These are phyloP conservation scores for Timema podura DNA, from an alignment of 2,888 invertebrate genomes.

Conservation along the genomic window DNA sequence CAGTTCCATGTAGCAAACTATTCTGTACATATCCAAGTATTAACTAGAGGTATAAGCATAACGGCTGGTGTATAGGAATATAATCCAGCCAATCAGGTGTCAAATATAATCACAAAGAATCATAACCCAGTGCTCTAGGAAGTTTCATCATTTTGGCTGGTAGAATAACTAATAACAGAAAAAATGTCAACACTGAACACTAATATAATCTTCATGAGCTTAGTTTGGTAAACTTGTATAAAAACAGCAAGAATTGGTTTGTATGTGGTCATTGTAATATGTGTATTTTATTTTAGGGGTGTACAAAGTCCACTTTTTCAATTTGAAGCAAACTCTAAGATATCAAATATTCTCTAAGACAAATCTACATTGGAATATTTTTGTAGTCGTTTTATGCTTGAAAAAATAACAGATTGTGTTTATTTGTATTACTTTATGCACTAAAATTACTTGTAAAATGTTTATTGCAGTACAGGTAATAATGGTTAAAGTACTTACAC, in stretches of 20 bases:
- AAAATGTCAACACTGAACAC: too few relatives aligned
- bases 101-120: slow-evolving; percentile 40
- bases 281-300: too few relatives aligned
- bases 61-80: too few relatives aligned
- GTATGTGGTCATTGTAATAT: too few relatives aligned
- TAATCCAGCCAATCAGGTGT: slow-evolving; percentile 38
- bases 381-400: background rate
- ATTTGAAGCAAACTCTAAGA: too few relatives aligned
- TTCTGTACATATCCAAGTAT: background rate
- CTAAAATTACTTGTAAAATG: background rate
- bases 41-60: background rate
- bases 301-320: too few relatives aligned
- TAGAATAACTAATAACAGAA: too few relatives aligned
- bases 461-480: background rate
- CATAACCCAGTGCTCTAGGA: slow-evolving; percentile 47
- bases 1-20: background rate
- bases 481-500: slow-evolving; percentile 53
- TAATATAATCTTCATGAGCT: too few relatives aligned
- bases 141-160: slow-evolving; percentile 38
- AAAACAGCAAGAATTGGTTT: too few relatives aligned
- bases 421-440: too few relatives aligned
- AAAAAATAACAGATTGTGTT: too few relatives aligned
- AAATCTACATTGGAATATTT: background rate
- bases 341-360: background rate
- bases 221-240: background rate